These are phyloP conservation scores for Acanthacorydalis orientalis DNA, from an alignment of 2,888 invertebrate species.

Conservation along the genomic window DNA sequence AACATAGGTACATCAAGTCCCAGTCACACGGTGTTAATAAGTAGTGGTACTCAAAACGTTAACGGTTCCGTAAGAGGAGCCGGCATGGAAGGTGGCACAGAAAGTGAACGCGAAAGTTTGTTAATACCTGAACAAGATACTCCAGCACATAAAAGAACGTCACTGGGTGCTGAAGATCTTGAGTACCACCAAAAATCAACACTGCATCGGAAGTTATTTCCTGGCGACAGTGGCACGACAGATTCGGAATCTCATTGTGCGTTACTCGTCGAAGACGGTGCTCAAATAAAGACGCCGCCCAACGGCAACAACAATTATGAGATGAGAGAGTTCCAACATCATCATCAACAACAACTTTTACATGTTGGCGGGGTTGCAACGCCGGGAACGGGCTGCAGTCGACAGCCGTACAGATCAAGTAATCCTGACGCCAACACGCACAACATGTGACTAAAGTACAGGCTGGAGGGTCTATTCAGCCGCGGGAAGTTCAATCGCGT, in stretches of 20 bases:
- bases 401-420: conserved; percentile 22
- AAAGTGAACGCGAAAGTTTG: conserved; percentile 40
- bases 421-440: conserved; percentile 15
- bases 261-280: conserved; percentile 30
- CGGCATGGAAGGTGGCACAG: conserved; percentile 25
- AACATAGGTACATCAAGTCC: conserved; percentile 19
- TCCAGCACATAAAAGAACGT: conserved; percentile 7
- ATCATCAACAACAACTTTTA: conserved; percentile 11
- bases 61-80: conserved; percentile 40
- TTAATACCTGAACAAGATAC: conserved; percentile 29
- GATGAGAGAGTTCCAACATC: conserved; percentile 47
- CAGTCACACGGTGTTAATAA: conserved; percentile 9
- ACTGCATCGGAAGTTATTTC: conserved; percentile 8
- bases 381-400: conserved; percentile 30
- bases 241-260: conserved; percentile 39
- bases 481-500: conserved; percentile 28
- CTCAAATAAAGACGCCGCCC: conserved; percentile 30
- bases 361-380: conserved; percentile 12
- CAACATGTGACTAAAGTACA: conserved; percentile 60
- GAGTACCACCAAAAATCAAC: conserved; percentile 9
- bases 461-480: conserved; percentile 54
- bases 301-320: conserved; percentile 69
- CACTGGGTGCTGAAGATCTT: conserved; percentile 10
- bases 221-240: conserved; percentile 31
- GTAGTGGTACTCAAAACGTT: conserved; percentile 22